These are phyloP conservation scores for Lottia scabra DNA, from an alignment of 2,888 invertebrate species.

Conservation along the genomic window DNA sequence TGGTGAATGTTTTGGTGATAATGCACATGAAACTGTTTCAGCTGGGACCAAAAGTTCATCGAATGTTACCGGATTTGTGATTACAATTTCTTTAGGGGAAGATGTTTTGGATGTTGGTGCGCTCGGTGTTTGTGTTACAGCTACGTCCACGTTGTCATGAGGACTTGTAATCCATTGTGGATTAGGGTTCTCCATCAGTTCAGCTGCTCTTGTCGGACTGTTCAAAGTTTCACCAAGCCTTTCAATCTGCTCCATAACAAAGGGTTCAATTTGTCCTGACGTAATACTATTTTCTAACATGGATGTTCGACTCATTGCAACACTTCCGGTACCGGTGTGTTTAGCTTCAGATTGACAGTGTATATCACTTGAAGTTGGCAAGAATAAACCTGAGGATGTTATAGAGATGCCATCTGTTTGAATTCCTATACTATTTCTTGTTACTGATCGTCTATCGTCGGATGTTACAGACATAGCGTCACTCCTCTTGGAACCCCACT, in stretches of 20 bases:
- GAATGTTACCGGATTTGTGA: background rate
- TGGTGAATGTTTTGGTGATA: background rate
- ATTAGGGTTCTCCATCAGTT: background rate
- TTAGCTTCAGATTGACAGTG: background rate
- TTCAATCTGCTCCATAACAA: slow-evolving; percentile 9
- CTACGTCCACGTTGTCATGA: background rate
- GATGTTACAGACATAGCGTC: background rate
- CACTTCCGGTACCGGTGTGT: background rate
- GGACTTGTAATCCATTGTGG: background rate
- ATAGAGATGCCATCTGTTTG: background rate
- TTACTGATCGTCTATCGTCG: too few relatives aligned
- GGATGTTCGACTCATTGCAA: slow-evolving; percentile 4
- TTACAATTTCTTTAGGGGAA: background rate
- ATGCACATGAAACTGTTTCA: background rate
- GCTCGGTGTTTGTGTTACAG: background rate
- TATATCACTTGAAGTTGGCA: background rate
- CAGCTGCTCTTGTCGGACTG: slow-evolving; percentile 2
- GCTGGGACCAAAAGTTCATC: background rate
- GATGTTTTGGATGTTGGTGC: background rate
- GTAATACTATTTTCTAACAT: slow-evolving; percentile 3
- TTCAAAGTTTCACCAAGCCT: slow-evolving; percentile 8
- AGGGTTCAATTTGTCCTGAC: slow-evolving; percentile 3
- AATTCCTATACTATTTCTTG: background rate
- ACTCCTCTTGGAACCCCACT: background rate
- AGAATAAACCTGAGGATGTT: background rate